phyloP scores from a whole-genome alignment of 1,140 invertebrate genomes.

The Drosophila leontia region DNA sequence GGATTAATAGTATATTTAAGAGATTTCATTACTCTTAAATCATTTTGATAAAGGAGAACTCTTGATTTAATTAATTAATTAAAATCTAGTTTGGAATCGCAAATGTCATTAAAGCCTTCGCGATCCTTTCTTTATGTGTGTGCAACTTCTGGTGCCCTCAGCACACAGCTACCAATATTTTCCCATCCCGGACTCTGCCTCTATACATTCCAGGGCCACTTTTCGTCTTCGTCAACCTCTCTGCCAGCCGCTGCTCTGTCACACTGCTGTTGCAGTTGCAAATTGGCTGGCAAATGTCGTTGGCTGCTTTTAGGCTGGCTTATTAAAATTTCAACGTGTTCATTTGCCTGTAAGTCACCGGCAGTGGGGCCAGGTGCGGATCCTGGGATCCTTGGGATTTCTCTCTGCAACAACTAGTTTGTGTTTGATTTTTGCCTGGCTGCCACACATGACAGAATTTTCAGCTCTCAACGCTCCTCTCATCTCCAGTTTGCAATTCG shows the following conservation, averaged over 20 bases:
- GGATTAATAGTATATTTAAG: not conserved
- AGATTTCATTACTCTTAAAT: not conserved
- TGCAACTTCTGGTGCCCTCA: constrained; percentile 4
- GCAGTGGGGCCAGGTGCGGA: constrained; percentile 16
- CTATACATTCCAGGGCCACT: constrained; percentile 51
- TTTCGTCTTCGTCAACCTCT: constrained; percentile 73
- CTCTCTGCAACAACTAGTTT: constrained; percentile 74
- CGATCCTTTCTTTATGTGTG: constrained; percentile 27
- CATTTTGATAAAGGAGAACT: not conserved
- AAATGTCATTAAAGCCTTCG: not conserved
- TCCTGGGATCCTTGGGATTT: constrained; percentile 41
- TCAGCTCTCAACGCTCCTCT: not conserved
- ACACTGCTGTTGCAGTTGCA: constrained; percentile 63
- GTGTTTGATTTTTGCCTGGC: constrained; percentile 72
- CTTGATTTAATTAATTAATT: not conserved
- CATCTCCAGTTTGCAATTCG: constrained; percentile 32
- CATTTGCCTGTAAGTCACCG: constrained; percentile 72
- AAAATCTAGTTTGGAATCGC: not conserved
- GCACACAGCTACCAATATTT: constrained; percentile 29
- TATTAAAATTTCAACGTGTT: constrained; percentile 81
- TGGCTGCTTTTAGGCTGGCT: constrained; percentile 79
- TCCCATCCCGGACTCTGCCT: constrained; percentile 23
- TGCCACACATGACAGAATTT: constrained; percentile 66
- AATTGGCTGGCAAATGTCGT: constrained; percentile 79
- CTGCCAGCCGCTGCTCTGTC: constrained; percentile 22